Evolutionary conservation across 2,113 vertebrate genomes (phyloP).

Genomic region (Leptodactylus fuscus): DNA sequence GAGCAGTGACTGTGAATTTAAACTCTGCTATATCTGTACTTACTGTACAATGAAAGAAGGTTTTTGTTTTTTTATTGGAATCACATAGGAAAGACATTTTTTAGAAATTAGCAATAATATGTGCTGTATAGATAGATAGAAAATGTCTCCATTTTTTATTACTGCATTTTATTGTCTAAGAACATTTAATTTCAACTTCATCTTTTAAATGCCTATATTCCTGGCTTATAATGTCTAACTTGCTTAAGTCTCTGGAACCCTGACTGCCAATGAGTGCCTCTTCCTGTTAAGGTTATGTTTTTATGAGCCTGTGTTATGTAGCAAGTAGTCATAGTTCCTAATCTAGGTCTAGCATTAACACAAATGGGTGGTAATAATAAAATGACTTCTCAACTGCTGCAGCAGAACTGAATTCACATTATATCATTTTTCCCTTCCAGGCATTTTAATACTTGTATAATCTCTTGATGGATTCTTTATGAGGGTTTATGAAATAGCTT

Average conservation of each 20-base stretch:
- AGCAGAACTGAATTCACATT: slow-evolving; percentile 50
- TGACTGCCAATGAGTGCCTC: not conserved
- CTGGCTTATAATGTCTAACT: not conserved
- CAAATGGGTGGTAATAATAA: slow-evolving; percentile 51
- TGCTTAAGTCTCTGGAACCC: slow-evolving; percentile 2
- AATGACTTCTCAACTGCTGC: slow-evolving; percentile 41
- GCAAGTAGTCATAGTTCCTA: slow-evolving; percentile 45
- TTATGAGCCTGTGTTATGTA: slow-evolving; percentile 26
- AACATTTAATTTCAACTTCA: slow-evolving; percentile 9
- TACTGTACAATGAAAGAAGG: not conserved
- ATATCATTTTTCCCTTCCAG: slow-evolving; percentile 53
- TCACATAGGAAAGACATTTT: not conserved
- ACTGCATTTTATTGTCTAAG: not conserved
- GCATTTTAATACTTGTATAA: slow-evolving; percentile 59
- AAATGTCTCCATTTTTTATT: not conserved
- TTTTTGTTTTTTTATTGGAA: not conserved
- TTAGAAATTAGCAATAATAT: not conserved
- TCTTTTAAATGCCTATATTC: slow-evolving; percentile 30
- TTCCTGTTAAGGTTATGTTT: slow-evolving; percentile 13
- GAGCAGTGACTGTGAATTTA: too few species aligned
- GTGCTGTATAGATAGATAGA: not conserved
- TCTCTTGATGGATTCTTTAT: slow-evolving; percentile 57
- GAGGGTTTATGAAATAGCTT: slow-evolving; percentile 46
- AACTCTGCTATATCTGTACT: too few species aligned
- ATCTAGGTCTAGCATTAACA: slow-evolving; percentile 53